Percentiles rank a stretch among this genome's conserved stretches.
Conservation (phyloP, 2,113 vertebrate species). For the Fulica atra region DNA sequence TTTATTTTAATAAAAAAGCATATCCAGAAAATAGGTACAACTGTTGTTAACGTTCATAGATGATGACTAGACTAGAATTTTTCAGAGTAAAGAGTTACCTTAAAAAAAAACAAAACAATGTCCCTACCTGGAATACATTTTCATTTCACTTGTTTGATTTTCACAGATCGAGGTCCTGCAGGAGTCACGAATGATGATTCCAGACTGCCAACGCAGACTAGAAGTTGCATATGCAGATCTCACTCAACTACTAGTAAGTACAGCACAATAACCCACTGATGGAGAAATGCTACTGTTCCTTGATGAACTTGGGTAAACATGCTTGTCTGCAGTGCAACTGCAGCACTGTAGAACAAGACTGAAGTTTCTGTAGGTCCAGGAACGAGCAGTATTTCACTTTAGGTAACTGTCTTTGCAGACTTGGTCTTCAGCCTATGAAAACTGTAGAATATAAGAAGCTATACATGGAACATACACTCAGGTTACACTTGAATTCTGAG, state of each 20-base stretch:
- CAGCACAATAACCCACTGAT: background rate
- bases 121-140: background rate
- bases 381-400: background rate
- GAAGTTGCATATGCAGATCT: constrained; percentile 86
- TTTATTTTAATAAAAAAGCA: background rate
- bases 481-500: background rate
- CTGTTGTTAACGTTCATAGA: background rate
- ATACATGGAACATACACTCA: background rate
- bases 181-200: constrained; percentile 96
- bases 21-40: background rate
- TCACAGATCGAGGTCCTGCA: constrained; percentile 91
- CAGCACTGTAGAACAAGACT: background rate
- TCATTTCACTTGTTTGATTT: background rate
- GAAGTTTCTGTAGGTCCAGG: background rate
- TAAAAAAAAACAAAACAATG: background rate
- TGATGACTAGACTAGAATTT: background rate
- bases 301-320: background rate
- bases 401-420: background rate
- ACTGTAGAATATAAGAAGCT: background rate
- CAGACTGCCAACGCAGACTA: constrained; percentile 92
- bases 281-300: background rate
- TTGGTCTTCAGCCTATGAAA: background rate
- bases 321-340: background rate
- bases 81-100: background rate
- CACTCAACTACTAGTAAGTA: constrained; percentile 88